These are phyloP conservation scores for Psittacara wagleri DNA, from an alignment of 2,113 vertebrate species.

Conservation along the genomic window DNA sequence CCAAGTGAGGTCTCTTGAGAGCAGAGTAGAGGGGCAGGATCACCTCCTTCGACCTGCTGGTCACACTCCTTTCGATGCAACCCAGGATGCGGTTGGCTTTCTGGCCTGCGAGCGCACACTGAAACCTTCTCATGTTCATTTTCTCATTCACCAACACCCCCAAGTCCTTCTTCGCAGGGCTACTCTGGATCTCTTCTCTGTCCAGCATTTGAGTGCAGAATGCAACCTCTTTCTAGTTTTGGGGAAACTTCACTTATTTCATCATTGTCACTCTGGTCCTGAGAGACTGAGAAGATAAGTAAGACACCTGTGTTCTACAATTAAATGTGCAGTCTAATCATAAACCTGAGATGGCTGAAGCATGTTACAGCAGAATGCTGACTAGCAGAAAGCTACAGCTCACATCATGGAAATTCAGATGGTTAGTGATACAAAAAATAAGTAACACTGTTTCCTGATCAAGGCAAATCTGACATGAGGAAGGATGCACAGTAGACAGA, in stretches of 20 bases:
- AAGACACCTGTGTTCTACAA: background rate
- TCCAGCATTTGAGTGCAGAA: background rate
- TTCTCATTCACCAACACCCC: too few relatives aligned
- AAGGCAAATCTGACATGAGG: background rate
- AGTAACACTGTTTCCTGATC: background rate
- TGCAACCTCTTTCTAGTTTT: background rate
- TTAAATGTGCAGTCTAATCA: background rate
- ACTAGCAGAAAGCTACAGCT: background rate
- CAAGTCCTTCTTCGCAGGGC: too few relatives aligned
- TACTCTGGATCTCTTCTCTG: too few relatives aligned
- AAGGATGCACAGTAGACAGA: background rate
- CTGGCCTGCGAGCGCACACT: too few relatives aligned
- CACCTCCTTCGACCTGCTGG: too few relatives aligned
- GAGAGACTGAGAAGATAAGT: background rate
- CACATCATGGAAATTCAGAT: background rate
- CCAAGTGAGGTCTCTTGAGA: too few relatives aligned
- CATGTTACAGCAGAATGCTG: background rate
- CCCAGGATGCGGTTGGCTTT: too few relatives aligned
- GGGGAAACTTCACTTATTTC: background rate
- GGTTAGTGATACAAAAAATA: background rate
- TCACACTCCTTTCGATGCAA: too few relatives aligned
- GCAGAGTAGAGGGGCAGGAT: too few relatives aligned
- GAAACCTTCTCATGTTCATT: too few relatives aligned
- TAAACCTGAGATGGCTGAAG: background rate
- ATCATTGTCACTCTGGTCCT: background rate